Base-by-base conservation (phyloP, 2,113 vertebrate genomes). In the Rhombomys opimus region DNA sequence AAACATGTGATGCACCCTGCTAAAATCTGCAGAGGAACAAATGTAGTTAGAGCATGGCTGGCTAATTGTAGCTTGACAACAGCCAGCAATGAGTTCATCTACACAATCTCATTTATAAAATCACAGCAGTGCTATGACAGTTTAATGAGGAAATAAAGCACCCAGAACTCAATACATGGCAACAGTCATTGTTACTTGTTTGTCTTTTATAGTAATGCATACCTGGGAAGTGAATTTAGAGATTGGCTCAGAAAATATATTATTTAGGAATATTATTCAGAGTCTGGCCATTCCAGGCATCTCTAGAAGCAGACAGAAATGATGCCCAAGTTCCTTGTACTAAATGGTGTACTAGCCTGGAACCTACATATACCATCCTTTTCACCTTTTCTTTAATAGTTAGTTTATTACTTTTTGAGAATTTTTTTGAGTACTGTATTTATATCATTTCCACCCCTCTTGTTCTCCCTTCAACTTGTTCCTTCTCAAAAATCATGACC, bases 161-260 rank as follows among this genome's bases (percentile, higher is more conserved):
- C 38, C 78, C 50, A 38, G 35, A 87, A 82, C 32, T 82, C 38
- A 86, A 25, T 27, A 41, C 25, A 54, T 41, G 50, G 35, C 76
- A 80, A n/a, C 4, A 18, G 67, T 38, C 15, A 1, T 35, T 77
- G 50, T 38, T 90, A 3, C 41, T 75, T 23, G 73, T 5, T 23
- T 85, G 57, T 90, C 46, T 95, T 93, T 73, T 68, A 8, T 68
- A 50, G 20, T 38, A 91, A 89, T 87, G 52, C 22, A 73, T 75
- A 25, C 54, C 52, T 93, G 38, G 67, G 70, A 92, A 67, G 73
- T 90, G 92, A 85, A 73, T 86, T 70, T 77, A 90, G 87, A 87
- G 89, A 61, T 23, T 25, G 65, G 38, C 27, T 41, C 22, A 89
- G 63, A 52, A 88, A 95, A 23, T 78, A 41, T 14, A 90, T 59